These are phyloP conservation scores for Fopius arisanus DNA, from an alignment of 1,140 invertebrate genomes.

Conservation along the genomic window DNA sequence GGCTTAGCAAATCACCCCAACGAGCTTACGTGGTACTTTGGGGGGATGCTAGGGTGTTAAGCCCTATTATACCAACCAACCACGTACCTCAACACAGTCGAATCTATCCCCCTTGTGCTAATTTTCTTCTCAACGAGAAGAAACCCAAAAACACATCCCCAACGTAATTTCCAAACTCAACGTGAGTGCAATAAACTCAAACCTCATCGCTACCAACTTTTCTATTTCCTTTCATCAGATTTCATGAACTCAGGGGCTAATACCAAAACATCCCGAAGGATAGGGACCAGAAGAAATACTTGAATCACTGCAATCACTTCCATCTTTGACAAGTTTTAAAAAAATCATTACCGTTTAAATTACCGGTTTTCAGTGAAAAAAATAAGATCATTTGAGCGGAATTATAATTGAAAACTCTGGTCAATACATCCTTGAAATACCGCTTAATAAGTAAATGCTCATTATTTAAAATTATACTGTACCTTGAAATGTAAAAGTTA, in stretches of 20 bases:
- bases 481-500: too few species aligned
- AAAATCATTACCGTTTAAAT: too few species aligned
- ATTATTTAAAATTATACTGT: too few species aligned
- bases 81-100: slow-evolving; percentile 7
- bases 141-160: neutral
- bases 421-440: too few species aligned
- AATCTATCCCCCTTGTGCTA: slow-evolving; percentile 17
- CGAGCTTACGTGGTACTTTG: slow-evolving; percentile 58
- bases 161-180: neutral
- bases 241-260: neutral
- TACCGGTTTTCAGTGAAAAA: too few species aligned
- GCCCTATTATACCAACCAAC: slow-evolving; percentile 38
- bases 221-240: neutral
- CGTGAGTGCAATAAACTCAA: neutral
- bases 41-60: slow-evolving; percentile 55
- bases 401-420: too few species aligned
- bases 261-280: neutral
- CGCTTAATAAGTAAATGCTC: too few species aligned
- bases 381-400: too few species aligned
- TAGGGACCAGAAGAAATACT: neutral
- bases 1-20: slow-evolving; percentile 65
- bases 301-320: too few species aligned
- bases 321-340: too few species aligned
- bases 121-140: slow-evolving; percentile 28
- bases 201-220: neutral